Evolutionary conservation across 2,797 vertebrate genomes (phyloP).

Genomic region (Onychomys arenicola): DNA sequence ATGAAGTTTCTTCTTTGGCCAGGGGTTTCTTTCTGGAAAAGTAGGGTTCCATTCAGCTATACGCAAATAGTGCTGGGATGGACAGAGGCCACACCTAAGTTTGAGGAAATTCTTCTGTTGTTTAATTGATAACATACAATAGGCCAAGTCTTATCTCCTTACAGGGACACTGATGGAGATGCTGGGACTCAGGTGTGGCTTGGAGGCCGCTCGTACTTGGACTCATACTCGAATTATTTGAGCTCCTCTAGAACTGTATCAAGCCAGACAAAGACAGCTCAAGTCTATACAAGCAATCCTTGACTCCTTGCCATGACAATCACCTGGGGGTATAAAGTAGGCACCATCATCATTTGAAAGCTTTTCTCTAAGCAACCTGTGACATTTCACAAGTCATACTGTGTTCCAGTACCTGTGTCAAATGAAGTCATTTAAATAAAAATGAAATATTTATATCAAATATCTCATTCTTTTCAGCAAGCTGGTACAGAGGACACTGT

Average conservation of each 20-base stretch:
- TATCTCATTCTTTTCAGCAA: slow-evolving; percentile 9
- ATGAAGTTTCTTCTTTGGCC: slow-evolving; percentile 10
- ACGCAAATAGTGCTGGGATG: not conserved
- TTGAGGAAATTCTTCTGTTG: not conserved
- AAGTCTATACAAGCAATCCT: too few relatives aligned
- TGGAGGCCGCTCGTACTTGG: not conserved
- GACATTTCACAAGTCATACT: not conserved
- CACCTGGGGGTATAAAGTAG: not conserved
- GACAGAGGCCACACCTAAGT: not conserved
- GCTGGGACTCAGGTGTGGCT: not conserved
- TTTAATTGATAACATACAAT: not conserved
- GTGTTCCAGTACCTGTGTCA: not conserved
- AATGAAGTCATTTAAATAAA: slow-evolving; percentile 26
- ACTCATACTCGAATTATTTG: not conserved
- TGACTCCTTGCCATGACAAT: not conserved
- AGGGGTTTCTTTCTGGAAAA: not conserved
- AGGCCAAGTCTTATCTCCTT: not conserved
- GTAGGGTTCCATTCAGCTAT: not conserved
- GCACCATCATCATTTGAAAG: not conserved
- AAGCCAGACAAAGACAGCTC: not conserved
- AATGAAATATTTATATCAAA: slow-evolving; percentile 39
- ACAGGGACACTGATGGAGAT: not conserved
- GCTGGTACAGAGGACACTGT: not conserved
- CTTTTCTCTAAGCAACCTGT: not conserved
- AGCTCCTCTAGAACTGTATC: not conserved